Base-by-base conservation (phyloP, 2,888 invertebrate species). In the Pomacea canaliculata region DNA sequence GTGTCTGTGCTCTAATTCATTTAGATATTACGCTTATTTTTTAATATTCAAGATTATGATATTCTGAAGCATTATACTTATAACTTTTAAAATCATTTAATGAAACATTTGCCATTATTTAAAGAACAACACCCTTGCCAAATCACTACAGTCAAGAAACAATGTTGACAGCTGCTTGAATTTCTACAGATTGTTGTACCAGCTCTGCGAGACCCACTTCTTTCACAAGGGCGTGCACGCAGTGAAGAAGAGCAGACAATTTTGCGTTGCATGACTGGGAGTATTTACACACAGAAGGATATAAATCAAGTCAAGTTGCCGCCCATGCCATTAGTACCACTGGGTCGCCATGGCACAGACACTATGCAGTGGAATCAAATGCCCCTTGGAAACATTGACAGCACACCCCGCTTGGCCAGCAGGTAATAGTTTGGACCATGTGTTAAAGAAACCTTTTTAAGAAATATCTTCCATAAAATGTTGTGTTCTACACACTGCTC, bases 301-400 rank as follows among this genome's bases (percentile, higher is more conserved):
- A 83, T 89, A 9, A 85, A 86, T 27, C 85, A 86, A 76, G 83
- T 90, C 56, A 59, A 23, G 68, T 81, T 89, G 73, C 90, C 90
- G 65, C 85, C 84, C 23, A 76, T 89, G 73, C 90, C 90, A 0
- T 79, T 89, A 18, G 87, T 89, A 3, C 90, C 90, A 1, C 84
- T 87, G 3, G 90, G 90, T 19, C 83, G 90, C 37, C 88, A 90
- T 74, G 89, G 89, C 48, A 88, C 87, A 0, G 86, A 86, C 78
- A 87, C 88, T 78, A 77, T 81, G 9, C 81, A 81, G 16, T 90
- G 90, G 90, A 73, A 88, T 60, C 81, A 85, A 59, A 89, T 90
- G 89, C 89, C 89, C 1, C 77, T 89, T n/a, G 80, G 82, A 46
- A 86, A 90, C 74, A 90, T 90, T 63, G 89, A 90, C 77, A 89